phyloP scores from a whole-genome alignment of 1,140 invertebrate species.

The Maniola jurtina region DNA sequence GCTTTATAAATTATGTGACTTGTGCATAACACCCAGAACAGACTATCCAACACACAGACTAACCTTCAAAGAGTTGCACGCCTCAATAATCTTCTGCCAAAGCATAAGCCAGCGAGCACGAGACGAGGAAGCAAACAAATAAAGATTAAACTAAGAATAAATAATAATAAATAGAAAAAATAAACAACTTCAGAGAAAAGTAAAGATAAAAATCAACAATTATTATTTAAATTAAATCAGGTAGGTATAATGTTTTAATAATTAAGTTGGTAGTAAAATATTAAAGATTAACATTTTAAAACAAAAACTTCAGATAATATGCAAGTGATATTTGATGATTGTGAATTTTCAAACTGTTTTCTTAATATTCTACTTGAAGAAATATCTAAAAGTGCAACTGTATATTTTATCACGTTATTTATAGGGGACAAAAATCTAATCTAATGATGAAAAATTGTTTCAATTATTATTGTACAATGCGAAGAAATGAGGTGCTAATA shows the following conservation, averaged over 20 bases:
- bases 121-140: constrained; percentile 68
- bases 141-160: constrained; percentile 52
- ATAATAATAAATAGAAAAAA: constrained; percentile 13
- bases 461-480: too few relatives aligned
- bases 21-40: background rate
- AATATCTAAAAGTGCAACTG: too few relatives aligned
- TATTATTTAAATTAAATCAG: background rate
- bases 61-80: constrained; percentile 94
- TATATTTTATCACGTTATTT: too few relatives aligned
- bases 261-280: too few relatives aligned
- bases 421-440: too few relatives aligned
- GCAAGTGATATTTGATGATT: too few relatives aligned
- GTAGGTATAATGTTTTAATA: background rate
- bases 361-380: too few relatives aligned
- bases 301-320: too few relatives aligned
- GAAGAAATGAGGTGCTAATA: too few relatives aligned
- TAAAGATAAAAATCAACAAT: background rate
- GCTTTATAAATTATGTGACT: background rate
- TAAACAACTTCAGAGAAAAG: background rate
- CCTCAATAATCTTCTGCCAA: constrained; percentile 92
- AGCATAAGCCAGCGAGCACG: constrained; percentile 59
- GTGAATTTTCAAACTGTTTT: too few relatives aligned
- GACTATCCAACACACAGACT: constrained; percentile 63
- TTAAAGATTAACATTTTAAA: too few relatives aligned
- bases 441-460: too few relatives aligned